Evolutionary conservation across 2,888 invertebrate genomes (phyloP), one percentile per base, ranked within the genome.

Genomic region (Sceliomorpha sp.): DNA sequence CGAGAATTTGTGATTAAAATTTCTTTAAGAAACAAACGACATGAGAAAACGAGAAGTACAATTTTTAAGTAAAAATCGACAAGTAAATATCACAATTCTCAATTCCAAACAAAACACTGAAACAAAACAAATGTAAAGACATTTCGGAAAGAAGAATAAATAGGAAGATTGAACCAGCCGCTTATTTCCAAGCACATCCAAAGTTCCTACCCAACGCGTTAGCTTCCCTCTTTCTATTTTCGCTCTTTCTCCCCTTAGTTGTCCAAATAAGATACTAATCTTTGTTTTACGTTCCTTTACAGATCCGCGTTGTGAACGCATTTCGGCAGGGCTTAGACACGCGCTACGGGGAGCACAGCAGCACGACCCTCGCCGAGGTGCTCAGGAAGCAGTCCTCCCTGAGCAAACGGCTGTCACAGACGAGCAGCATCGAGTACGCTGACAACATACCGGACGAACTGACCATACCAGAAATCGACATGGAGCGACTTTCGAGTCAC

Each of bases 251-350:
- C n/a, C n/a, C n/a, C n/a, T n/a, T n/a, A n/a, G n/a, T n/a, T n/a
- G n/a, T n/a, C n/a, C n/a, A n/a, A n/a, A n/a, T 27, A 36, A 15
- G 42, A 27, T 17, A 60, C 31, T 60, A 64, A 70, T 37, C 13
- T 32, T 7, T 17, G 2, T 13, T 14, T 72, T 63, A 70, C 74
- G 51, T 78, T 77, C 71, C 87, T 89, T 92, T 92, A 90, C 95
- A 99, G 99, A 99, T 99, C 91, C 98, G 99, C 92, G 99, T 99
- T 92, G 98, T 99, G 91, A 99, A 99, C 92, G 99, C 99, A 92
- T 99, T 99, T 94, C 98, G 99, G 91, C 98, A 98, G 93, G 98
- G 98, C 90, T 94, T 98, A 91, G 85, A 85, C 80, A 73, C 82
- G 78, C 84, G 84, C 76, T 84, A 84, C 79, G 83, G 96, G 90